phyloP scores from a whole-genome alignment of 2,888 invertebrate species.

The Amphimallon solstitiale region DNA sequence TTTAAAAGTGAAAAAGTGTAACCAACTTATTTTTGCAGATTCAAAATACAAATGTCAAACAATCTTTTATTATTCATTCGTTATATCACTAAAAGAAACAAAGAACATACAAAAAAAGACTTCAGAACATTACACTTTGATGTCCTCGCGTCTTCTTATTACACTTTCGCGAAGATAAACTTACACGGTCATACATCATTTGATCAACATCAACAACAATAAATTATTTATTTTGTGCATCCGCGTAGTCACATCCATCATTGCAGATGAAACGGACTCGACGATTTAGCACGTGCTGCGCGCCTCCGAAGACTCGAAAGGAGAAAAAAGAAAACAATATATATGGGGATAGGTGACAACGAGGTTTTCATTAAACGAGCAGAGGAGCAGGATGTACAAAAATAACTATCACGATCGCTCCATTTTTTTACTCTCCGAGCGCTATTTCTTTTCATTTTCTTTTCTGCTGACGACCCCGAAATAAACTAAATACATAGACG shows the following conservation, averaged over 20 bases:
- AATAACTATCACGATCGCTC: constrained; percentile 34
- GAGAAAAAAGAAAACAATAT: constrained; percentile 9
- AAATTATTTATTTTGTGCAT: constrained; percentile 15
- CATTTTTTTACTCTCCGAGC: background rate
- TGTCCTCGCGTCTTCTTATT: too few relatives aligned
- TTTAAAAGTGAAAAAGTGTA: too few relatives aligned
- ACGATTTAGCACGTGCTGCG: constrained; percentile 32
- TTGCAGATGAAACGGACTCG: constrained; percentile 27
- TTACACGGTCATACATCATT: background rate
- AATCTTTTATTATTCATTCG: too few relatives aligned
- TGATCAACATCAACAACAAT: constrained; percentile 11
- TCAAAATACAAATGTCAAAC: too few relatives aligned
- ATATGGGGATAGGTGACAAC: constrained; percentile 24
- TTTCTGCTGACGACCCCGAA: constrained; percentile 27
- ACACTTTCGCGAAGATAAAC: background rate
- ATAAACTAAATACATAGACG: constrained; percentile 12
- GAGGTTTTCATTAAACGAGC: constrained; percentile 32
- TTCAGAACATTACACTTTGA: background rate
- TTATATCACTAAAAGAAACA: too few relatives aligned
- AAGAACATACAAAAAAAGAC: background rate
- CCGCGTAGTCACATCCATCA: constrained; percentile 13
- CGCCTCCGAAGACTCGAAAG: too few relatives aligned
- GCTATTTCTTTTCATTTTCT: background rate
- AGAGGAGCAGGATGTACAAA: constrained; percentile 40
- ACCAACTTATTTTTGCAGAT: too few relatives aligned